These are phyloP conservation scores for Pemphigus obesinymphae DNA, from an alignment of 1,140 invertebrate species.

Conservation along the genomic window DNA sequence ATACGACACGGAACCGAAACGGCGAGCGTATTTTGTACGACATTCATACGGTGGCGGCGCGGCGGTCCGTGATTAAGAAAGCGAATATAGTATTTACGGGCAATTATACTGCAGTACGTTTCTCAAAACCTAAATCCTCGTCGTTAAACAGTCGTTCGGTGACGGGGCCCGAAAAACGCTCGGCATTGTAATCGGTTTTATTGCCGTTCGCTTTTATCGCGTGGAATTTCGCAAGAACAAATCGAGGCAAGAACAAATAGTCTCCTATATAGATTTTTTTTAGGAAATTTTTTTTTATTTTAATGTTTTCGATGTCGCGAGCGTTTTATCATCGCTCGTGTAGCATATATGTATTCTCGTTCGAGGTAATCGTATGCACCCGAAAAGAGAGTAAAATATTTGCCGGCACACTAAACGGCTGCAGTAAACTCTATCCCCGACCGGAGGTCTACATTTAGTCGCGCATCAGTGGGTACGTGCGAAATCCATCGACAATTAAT, in stretches of 20 bases:
- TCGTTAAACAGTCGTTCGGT: neutral
- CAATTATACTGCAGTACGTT: neutral
- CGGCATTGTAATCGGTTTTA: conserved; percentile 1
- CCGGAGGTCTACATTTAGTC: neutral
- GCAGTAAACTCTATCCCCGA: neutral
- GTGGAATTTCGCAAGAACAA: too few species aligned
- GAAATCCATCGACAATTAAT: neutral
- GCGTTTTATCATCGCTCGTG: too few species aligned
- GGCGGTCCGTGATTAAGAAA: neutral
- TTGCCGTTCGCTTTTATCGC: too few species aligned
- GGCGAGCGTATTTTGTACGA: neutral
- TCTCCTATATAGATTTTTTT: too few species aligned
- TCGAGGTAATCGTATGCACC: neutral
- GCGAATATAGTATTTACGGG: neutral
- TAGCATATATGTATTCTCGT: too few species aligned
- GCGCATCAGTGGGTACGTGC: too few species aligned
- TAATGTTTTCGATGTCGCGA: too few species aligned
- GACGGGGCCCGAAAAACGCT: neutral
- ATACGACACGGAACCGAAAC: too few species aligned
- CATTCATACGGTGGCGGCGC: neutral
- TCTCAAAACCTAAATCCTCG: neutral
- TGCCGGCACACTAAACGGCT: too few species aligned
- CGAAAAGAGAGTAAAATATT: too few species aligned
- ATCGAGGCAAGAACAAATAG: too few species aligned
- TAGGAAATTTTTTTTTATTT: too few species aligned